phyloP scores from a whole-genome alignment of 2,888 invertebrate species.

The Brenthis daphne region DNA sequence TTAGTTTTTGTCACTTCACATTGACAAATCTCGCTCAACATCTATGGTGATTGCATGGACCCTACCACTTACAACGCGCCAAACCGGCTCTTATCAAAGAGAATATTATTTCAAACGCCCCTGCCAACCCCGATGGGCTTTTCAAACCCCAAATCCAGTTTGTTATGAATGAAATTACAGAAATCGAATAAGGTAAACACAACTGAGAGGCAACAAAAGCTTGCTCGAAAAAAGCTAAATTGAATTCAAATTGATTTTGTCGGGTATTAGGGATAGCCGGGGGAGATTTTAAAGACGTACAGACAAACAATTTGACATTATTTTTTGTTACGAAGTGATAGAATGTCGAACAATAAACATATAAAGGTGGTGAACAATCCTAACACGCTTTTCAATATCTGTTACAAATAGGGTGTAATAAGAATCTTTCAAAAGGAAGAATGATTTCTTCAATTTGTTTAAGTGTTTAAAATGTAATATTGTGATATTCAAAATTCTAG shows the following conservation, averaged over 20 bases:
- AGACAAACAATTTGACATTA: slow-evolving; percentile 70
- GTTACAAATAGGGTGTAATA: slow-evolving; percentile 55
- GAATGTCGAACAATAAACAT: slow-evolving; percentile 57
- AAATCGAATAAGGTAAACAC: slow-evolving; percentile 83
- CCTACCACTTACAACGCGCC: slow-evolving; percentile 67
- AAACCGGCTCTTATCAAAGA: slow-evolving; percentile 80
- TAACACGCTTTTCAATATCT: slow-evolving; percentile 4
- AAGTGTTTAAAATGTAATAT: too few species aligned
- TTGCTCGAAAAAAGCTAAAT: slow-evolving; percentile 79
- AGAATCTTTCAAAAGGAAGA: neutral
- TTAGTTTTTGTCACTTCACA: slow-evolving; percentile 82
- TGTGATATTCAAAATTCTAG: too few species aligned
- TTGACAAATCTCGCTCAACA: slow-evolving; percentile 76
- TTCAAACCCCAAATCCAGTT: slow-evolving; percentile 81
- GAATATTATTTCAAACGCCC: slow-evolving; percentile 83
- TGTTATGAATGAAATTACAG: slow-evolving; percentile 83
- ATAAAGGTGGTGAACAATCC: slow-evolving; percentile 43
- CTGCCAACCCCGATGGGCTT: slow-evolving; percentile 79
- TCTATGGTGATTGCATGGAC: slow-evolving; percentile 57
- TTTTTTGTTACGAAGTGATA: slow-evolving; percentile 72
- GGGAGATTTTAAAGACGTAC: slow-evolving; percentile 72
- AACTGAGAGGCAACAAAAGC: slow-evolving; percentile 81
- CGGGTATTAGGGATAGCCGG: slow-evolving; percentile 79
- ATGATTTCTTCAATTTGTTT: neutral
- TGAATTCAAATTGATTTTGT: slow-evolving; percentile 83